Percentiles rank a stretch among this genome's conserved stretches.
phyloP scores from a whole-genome alignment of 2,888 invertebrate species.

The Aphelenchoides bicaudatus region DNA sequence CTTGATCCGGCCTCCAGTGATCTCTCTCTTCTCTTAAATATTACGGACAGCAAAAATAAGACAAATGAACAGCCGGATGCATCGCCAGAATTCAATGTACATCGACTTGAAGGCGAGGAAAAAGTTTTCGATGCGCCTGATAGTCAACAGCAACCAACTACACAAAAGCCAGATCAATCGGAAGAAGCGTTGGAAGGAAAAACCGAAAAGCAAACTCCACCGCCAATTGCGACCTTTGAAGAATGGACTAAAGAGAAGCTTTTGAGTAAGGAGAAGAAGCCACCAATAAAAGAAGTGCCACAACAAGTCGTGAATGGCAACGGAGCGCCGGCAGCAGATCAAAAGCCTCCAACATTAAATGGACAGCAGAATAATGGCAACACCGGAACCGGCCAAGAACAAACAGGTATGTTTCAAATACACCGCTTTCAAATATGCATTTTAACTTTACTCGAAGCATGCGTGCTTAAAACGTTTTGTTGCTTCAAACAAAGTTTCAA shows the following conservation, averaged over 20 bases:
- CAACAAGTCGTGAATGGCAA: neutral
- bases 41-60: slow-evolving; percentile 1
- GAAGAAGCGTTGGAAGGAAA: too few species aligned
- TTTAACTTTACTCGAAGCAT: too few species aligned
- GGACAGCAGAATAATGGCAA: too few species aligned
- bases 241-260: slow-evolving; percentile 51
- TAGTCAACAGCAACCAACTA: too few species aligned
- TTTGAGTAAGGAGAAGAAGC: slow-evolving; percentile 28
- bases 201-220: too few species aligned
- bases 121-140: neutral
- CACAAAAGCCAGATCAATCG: too few species aligned
- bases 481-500: too few species aligned
- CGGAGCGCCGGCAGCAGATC: neutral
- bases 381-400: too few species aligned
- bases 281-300: slow-evolving; percentile 1
- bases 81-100: slow-evolving; percentile 1
- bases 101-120: slow-evolving; percentile 1
- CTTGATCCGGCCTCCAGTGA: slow-evolving; percentile 8
- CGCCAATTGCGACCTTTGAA: slow-evolving; percentile 48
- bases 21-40: neutral
- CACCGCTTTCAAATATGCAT: too few species aligned
- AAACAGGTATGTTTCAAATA: too few species aligned
- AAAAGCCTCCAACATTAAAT: neutral
- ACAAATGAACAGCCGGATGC: neutral
- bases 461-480: too few species aligned